phyloP scores from a whole-genome alignment of 2,888 invertebrate genomes.

The Pristionchus fissidentatus region DNA sequence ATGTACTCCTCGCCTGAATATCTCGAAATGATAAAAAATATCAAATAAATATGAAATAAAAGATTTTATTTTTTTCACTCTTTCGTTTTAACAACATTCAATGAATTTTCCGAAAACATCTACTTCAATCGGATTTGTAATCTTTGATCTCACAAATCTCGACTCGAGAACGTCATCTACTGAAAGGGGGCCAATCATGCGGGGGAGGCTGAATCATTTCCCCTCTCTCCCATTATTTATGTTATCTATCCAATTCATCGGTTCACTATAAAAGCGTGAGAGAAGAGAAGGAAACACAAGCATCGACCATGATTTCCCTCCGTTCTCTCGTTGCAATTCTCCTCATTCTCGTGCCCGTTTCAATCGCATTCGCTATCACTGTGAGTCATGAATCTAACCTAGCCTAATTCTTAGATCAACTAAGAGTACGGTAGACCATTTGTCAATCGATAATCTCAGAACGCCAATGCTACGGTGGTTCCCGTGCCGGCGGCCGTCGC shows the following conservation, averaged over 20 bases:
- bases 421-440: too few relatives aligned
- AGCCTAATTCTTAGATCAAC: background rate
- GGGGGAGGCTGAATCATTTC: background rate
- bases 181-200: background rate
- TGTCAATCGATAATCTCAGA: background rate
- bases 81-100: background rate
- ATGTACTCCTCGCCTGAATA: too few relatives aligned
- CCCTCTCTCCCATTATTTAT: conserved; percentile 21
- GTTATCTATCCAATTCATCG: conserved; percentile 6
- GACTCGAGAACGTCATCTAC: background rate
- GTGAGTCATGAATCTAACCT: background rate
- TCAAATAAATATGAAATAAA: background rate
- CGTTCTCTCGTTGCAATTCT: background rate
- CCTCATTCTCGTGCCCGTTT: background rate
- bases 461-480: background rate
- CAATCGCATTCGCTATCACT: background rate
- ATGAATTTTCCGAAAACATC: conserved; percentile 11
- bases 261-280: background rate
- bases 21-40: background rate
- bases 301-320: background rate
- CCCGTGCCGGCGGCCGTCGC: background rate
- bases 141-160: conserved; percentile 22
- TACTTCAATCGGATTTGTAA: background rate
- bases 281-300: background rate
- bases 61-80: background rate